phyloP scores from a whole-genome alignment of 2,797 vertebrate species.

The Rhynchonycteris naso region DNA sequence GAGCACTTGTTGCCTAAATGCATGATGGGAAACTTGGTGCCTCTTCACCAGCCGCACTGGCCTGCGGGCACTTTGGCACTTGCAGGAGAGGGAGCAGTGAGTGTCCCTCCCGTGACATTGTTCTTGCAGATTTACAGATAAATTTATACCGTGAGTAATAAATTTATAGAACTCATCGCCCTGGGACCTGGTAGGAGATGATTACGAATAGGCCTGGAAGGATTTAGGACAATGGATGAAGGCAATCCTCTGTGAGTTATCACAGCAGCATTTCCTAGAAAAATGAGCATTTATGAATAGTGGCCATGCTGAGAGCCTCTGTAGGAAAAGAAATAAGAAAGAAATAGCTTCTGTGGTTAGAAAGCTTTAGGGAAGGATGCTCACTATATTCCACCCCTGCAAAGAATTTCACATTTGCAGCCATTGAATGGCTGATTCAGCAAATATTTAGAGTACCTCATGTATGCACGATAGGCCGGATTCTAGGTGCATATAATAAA shows the following conservation, averaged over 20 bases:
- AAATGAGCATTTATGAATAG: slow-evolving; percentile 36
- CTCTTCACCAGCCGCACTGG: background rate
- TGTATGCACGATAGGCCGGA: background rate
- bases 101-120: background rate
- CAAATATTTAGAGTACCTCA: background rate
- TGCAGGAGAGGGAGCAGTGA: background rate
- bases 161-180: slow-evolving; percentile 48
- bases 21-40: background rate
- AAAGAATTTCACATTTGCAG: background rate
- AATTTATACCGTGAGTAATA: slow-evolving; percentile 16
- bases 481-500: background rate
- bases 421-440: background rate
- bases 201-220: slow-evolving; percentile 46
- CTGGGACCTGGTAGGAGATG: slow-evolving; percentile 23
- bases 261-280: slow-evolving; percentile 54
- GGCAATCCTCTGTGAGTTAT: slow-evolving; percentile 35
- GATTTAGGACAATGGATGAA: slow-evolving; percentile 33
- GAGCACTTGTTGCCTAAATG: background rate
- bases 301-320: slow-evolving; percentile 49
- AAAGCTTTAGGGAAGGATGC: background rate
- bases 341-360: slow-evolving; percentile 2
- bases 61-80: background rate
- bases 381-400: background rate
- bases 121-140: slow-evolving; percentile 46
- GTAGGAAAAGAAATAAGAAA: slow-evolving; percentile 52